These are phyloP conservation scores for Xylocopa sonorina DNA, from an alignment of 1,140 invertebrate genomes.

Conservation along the genomic window DNA sequence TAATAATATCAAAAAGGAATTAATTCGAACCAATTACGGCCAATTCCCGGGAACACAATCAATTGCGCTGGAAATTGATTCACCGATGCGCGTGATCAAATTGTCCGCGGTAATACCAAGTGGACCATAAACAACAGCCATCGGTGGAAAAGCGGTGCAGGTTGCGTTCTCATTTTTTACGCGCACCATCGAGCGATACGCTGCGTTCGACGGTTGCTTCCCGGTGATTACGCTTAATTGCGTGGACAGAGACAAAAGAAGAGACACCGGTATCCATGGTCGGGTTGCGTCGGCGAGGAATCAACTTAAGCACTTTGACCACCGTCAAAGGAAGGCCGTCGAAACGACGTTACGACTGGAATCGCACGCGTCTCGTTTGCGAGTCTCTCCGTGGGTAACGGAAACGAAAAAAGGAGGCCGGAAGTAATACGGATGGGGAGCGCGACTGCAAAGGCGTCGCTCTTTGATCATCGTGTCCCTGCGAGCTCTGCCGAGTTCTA, in stretches of 20 bases:
- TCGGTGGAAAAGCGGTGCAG: too few species aligned
- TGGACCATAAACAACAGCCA: too few species aligned
- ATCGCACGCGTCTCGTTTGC: neutral
- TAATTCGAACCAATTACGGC: neutral
- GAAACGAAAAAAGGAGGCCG: neutral
- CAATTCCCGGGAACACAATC: too few species aligned
- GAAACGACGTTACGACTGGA: neutral
- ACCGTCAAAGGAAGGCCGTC: neutral
- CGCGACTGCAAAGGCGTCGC: slow-evolving; percentile 4
- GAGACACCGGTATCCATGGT: neutral
- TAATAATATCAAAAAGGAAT: neutral
- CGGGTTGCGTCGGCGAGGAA: neutral
- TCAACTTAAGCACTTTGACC: neutral
- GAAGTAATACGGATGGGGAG: slow-evolving; percentile 15
- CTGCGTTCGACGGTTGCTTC: too few species aligned
- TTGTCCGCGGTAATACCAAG: too few species aligned
- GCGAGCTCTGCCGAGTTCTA: neutral
- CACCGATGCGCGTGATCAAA: too few species aligned
- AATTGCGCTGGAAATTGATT: too few species aligned
- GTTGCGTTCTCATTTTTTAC: too few species aligned
- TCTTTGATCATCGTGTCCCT: slow-evolving; percentile 42
- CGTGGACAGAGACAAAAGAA: too few species aligned
- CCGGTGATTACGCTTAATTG: too few species aligned
- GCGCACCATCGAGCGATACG: too few species aligned
- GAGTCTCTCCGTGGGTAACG: neutral